Evolutionary conservation across 92 coral and sea anemone genomes (phyloP).

Genomic region (Palythoa grandiflora): DNA sequence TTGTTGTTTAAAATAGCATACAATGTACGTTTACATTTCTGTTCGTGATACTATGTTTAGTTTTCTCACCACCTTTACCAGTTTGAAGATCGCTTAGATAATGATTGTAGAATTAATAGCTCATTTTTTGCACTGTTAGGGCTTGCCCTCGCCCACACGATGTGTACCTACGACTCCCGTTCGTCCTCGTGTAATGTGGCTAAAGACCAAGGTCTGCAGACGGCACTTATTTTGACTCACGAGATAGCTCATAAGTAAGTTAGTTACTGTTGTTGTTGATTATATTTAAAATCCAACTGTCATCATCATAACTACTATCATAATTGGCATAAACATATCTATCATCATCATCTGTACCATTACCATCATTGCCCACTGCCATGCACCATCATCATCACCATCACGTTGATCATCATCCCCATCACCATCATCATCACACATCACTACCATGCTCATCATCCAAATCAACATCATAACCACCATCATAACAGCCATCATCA

Average conservation of each 20-base stretch:
- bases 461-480: not conserved
- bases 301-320: not conserved
- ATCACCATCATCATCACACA: not conserved
- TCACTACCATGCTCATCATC: not conserved
- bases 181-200: conserved; percentile 40
- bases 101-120: not conserved
- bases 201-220: conserved; percentile 58
- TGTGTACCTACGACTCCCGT: not conserved
- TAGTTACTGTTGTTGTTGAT: not conserved
- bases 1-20: too few relatives aligned
- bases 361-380: not conserved
- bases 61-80: too few relatives aligned
- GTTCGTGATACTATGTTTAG: too few relatives aligned
- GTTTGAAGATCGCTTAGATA: not conserved
- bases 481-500: not conserved
- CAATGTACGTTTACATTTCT: too few relatives aligned
- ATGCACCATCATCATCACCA: not conserved
- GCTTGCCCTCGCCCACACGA: not conserved
- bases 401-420: not conserved
- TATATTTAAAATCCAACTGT: not conserved
- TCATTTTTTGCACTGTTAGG: not conserved
- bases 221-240: conserved; percentile 67
- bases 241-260: conserved; percentile 74
- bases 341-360: not conserved
- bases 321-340: not conserved